Percentiles rank a stretch among this genome's conserved stretches.
phyloP scores from a whole-genome alignment of 2,888 invertebrate species.

The Taphrorychus bicolor region DNA sequence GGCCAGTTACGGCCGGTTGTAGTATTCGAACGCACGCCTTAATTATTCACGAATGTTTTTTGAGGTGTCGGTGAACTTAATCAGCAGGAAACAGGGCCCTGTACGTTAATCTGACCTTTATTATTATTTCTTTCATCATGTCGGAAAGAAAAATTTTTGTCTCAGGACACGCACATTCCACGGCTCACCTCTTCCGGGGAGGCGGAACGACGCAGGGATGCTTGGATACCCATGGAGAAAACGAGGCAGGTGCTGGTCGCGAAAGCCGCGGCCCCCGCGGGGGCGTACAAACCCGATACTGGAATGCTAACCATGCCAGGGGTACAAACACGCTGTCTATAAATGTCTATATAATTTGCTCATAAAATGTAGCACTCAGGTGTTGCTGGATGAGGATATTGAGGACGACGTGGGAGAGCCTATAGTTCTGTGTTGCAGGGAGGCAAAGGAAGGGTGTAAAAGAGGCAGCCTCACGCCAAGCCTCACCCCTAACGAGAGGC shows the following conservation, averaged over 20 bases:
- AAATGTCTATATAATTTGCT: background rate
- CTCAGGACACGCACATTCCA: constrained; percentile 12
- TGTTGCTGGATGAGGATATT: constrained; percentile 19
- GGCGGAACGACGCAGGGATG: constrained; percentile 11
- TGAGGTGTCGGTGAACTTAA: constrained; percentile 24
- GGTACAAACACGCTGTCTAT: background rate
- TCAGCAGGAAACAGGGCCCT: constrained; percentile 13
- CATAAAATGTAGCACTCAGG: constrained; percentile 8
- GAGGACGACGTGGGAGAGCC: constrained; percentile 24
- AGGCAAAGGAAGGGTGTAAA: constrained; percentile 13
- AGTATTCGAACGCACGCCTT: background rate
- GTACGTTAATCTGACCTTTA: too few species aligned
- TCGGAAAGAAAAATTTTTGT: background rate
- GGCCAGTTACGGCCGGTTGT: background rate
- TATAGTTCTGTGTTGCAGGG: constrained; percentile 18
- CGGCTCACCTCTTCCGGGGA: constrained; percentile 14
- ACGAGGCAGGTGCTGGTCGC: constrained; percentile 14
- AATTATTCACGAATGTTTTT: constrained; percentile 24
- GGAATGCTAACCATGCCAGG: constrained; percentile 29
- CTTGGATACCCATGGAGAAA: constrained; percentile 27
- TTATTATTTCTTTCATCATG: background rate
- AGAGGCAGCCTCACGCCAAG: constrained; percentile 5
- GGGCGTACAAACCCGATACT: constrained; percentile 1
- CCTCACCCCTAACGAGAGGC: constrained; percentile 16
- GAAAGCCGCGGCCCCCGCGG: background rate